Percentiles rank a stretch among this genome's conserved stretches.
Evolutionary conservation across 2,113 vertebrate species (phyloP).

Genomic region (Campylorhamphus procurvoides): DNA sequence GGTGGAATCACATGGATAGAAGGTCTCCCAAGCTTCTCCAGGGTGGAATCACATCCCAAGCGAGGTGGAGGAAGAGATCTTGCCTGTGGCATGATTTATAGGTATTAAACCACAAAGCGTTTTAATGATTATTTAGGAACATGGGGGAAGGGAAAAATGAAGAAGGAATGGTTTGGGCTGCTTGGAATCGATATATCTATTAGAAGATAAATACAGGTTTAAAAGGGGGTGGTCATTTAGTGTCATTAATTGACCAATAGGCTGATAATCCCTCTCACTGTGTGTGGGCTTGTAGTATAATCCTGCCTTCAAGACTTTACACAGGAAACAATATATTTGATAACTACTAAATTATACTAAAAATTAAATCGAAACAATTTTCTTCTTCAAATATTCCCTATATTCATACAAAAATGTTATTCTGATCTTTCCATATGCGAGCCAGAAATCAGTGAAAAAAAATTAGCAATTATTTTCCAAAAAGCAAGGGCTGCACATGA

Average conservation of each 20-base stretch:
- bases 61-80: background rate
- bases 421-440: background rate
- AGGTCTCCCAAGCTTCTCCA: background rate
- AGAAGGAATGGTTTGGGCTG: background rate
- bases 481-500: background rate
- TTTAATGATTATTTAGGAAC: constrained; percentile 24
- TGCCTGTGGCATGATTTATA: background rate
- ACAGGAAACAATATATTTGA: background rate
- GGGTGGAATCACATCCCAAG: background rate
- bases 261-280: background rate
- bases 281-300: background rate
- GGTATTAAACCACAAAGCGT: background rate
- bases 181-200: background rate
- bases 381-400: background rate
- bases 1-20: background rate
- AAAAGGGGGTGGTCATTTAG: background rate
- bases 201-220: background rate
- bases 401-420: background rate
- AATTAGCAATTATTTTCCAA: background rate
- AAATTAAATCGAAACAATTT: background rate
- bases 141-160: background rate
- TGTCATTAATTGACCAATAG: background rate
- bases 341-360: background rate
- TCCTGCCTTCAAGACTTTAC: background rate
- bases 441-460: background rate